phyloP scores from a whole-genome alignment of 2,113 vertebrate species.

The pig (Sus scrofa) region T2T-Sscrofa CM000814.6:3014501-3015000 shows the following conservation, averaged over 20 bases:
- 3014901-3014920: constrained; percentile 76
- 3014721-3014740: background rate
- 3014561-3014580: background rate
- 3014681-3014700: background rate
- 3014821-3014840: background rate
- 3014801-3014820: background rate
- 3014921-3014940: constrained; percentile 68
- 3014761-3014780: background rate
- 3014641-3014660: background rate
- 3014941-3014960: constrained; percentile 75
- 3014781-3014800: background rate
- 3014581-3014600: background rate
- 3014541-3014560: background rate
- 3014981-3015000: constrained; percentile 66
- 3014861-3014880: background rate
- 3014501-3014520: rapidly evolving
- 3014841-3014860: background rate
- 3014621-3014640: background rate
- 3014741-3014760: background rate
- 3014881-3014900: constrained; percentile 65
- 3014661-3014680: background rate
- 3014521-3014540: background rate
- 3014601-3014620: background rate
- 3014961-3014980: constrained; percentile 73
- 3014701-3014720: background rate